These are phyloP conservation scores for Bergia sp. DNA, from an alignment of 92 coral and sea anemone species.

Conservation along the genomic window DNA sequence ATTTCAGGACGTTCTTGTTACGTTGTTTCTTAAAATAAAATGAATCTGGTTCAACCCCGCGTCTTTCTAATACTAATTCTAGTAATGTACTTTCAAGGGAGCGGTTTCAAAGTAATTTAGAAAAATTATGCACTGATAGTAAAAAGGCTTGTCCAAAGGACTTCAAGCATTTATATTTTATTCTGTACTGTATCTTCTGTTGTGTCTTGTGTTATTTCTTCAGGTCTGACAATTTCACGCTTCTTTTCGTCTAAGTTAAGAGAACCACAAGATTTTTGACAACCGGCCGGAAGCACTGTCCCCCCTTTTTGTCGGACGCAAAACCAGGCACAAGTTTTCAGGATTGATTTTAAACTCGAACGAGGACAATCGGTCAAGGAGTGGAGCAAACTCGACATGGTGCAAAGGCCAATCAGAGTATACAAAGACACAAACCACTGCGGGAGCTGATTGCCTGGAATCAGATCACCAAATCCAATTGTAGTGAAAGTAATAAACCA, in stretches of 20 bases:
- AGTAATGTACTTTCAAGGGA: too few relatives aligned
- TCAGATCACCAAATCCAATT: slow-evolving; percentile 32
- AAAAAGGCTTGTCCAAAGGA: too few relatives aligned
- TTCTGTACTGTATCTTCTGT: too few relatives aligned
- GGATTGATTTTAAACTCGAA: neutral
- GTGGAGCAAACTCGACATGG: slow-evolving; percentile 39
- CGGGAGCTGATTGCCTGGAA: slow-evolving; percentile 14
- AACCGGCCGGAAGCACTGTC: neutral
- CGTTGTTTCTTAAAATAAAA: too few relatives aligned
- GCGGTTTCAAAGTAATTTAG: too few relatives aligned
- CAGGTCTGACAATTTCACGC: neutral
- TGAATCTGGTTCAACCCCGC: too few relatives aligned
- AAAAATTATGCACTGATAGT: too few relatives aligned
- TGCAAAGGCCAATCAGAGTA: slow-evolving; percentile 30
- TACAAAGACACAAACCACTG: slow-evolving; percentile 4
- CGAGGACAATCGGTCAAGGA: slow-evolving; percentile 21
- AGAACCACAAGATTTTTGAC: neutral
- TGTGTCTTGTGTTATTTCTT: neutral
- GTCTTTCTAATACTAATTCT: too few relatives aligned
- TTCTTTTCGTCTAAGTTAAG: neutral
- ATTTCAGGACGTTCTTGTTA: too few relatives aligned
- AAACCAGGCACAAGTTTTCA: neutral
- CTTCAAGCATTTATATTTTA: too few relatives aligned
- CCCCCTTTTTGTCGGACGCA: neutral
- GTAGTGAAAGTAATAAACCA: slow-evolving; percentile 42